Percentiles rank a stretch among this genome's conserved stretches.
phyloP scores from a whole-genome alignment of 2,888 invertebrate species.

The Protodeltote pygarga region DNA sequence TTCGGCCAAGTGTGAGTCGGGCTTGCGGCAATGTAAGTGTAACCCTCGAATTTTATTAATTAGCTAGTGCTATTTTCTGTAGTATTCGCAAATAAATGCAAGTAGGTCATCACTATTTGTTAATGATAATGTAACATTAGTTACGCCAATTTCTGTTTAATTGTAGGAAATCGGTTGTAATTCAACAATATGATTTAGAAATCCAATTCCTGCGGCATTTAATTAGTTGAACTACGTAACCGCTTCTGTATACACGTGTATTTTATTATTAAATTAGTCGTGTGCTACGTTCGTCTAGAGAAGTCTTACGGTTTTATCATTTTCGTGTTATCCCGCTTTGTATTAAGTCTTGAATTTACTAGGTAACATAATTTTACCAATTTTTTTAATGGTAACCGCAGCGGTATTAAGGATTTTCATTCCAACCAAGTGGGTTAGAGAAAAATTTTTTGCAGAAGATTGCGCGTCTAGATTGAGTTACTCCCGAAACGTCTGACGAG shows the following conservation, averaged over 20 bases:
- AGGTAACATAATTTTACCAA: too few species aligned
- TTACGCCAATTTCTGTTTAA: conserved; percentile 55
- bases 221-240: conserved; percentile 45
- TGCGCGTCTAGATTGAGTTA: conserved; percentile 41
- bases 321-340: conserved; percentile 22
- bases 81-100: conserved; percentile 43
- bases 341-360: conserved; percentile 32
- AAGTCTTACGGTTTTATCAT: conserved; percentile 22
- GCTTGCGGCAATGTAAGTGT: too few species aligned
- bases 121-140: conserved; percentile 51
- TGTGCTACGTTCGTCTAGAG: conserved; percentile 16
- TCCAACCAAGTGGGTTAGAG: conserved; percentile 39
- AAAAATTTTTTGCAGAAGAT: conserved; percentile 52
- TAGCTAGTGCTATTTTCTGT: too few species aligned
- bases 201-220: conserved; percentile 52
- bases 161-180: conserved; percentile 56
- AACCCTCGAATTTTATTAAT: conserved; percentile 3
- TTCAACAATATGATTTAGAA: conserved; percentile 58
- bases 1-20: too few species aligned
- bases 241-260: conserved; percentile 44
- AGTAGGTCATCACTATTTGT: conserved; percentile 52
- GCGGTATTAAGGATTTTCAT: too few species aligned
- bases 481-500: conserved; percentile 35
- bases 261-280: too few species aligned
- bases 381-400: too few species aligned